phyloP scores from a whole-genome alignment of 2,113 vertebrate species.

The Oreotrochilus melanogaster region DNA sequence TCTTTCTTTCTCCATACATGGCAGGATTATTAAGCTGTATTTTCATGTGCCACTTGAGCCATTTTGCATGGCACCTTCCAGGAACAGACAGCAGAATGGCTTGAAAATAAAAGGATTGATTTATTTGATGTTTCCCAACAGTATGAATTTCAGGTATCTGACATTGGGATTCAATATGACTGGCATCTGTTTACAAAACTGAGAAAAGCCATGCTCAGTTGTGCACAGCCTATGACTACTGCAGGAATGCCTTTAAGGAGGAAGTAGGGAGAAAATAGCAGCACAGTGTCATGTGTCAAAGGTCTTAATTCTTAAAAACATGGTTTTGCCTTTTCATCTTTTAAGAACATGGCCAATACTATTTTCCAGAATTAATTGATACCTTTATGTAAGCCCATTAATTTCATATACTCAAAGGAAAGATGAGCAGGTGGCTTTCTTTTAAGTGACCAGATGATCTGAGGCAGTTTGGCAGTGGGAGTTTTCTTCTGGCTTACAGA shows the following conservation, averaged over 20 bases:
- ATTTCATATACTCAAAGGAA: background rate
- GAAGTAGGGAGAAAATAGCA: background rate
- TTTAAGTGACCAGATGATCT: background rate
- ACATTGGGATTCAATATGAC: background rate
- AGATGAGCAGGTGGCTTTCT: background rate
- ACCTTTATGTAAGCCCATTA: background rate
- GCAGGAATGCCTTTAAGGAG: background rate
- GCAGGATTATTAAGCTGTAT: conserved; percentile 53
- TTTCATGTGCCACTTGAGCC: conserved; percentile 32
- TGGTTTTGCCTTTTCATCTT: background rate
- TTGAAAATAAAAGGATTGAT: conserved; percentile 7
- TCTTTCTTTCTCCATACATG: conserved; percentile 20
- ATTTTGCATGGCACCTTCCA: background rate
- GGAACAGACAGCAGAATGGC: background rate
- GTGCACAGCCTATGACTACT: background rate
- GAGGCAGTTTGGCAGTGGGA: background rate
- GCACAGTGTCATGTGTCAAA: background rate
- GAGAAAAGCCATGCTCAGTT: background rate
- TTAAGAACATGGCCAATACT: background rate
- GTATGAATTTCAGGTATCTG: background rate
- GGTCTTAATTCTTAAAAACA: background rate
- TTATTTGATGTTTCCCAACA: conserved; percentile 25
- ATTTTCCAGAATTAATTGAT: background rate
- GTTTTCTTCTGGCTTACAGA: background rate
- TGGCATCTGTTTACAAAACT: background rate